A percentile compares a stretch with the other conserved stretches of the same genome.
phyloP scores from a whole-genome alignment of 2,888 invertebrate genomes.

The Actias luna region DNA sequence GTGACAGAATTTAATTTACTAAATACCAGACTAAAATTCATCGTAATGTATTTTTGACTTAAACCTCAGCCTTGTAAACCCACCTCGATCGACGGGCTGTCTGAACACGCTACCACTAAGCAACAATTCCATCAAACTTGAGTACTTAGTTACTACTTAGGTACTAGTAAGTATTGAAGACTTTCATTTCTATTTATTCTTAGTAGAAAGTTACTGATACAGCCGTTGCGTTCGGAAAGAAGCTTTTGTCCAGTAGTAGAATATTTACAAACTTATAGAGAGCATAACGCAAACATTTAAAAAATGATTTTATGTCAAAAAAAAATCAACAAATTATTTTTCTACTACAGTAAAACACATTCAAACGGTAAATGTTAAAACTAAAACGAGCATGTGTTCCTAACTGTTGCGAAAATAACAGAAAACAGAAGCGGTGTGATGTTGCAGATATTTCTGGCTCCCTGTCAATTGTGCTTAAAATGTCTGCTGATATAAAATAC shows the following conservation, averaged over 20 bases:
- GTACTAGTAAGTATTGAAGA: not conserved
- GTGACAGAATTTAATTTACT: too few species aligned
- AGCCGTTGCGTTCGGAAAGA: not conserved
- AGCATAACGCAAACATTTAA: not conserved
- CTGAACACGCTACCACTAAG: too few species aligned
- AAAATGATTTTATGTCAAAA: not conserved
- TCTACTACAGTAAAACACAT: slow-evolving; percentile 39
- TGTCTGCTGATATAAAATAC: slow-evolving; percentile 63
- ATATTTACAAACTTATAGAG: too few species aligned
- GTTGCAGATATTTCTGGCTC: slow-evolving; percentile 58
- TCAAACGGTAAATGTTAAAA: slow-evolving; percentile 29
- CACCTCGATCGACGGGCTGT: too few species aligned
- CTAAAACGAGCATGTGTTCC: slow-evolving; percentile 34
- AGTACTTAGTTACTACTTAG: too few species aligned
- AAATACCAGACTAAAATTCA: too few species aligned
- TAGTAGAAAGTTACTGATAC: not conserved
- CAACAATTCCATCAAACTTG: too few species aligned
- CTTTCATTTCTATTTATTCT: not conserved
- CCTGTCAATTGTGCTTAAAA: slow-evolving; percentile 59
- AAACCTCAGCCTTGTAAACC: too few species aligned
- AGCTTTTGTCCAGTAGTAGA: too few species aligned
- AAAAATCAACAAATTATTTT: slow-evolving; percentile 29
- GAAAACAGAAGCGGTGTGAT: slow-evolving; percentile 33
- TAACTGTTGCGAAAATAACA: slow-evolving; percentile 56
- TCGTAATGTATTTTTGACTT: too few species aligned